A percentile compares a stretch with the other conserved stretches of the same genome.
phyloP scores from a whole-genome alignment of 53 echinoderm and acorn worm species.

The Hippasteria phrygiana region DNA sequence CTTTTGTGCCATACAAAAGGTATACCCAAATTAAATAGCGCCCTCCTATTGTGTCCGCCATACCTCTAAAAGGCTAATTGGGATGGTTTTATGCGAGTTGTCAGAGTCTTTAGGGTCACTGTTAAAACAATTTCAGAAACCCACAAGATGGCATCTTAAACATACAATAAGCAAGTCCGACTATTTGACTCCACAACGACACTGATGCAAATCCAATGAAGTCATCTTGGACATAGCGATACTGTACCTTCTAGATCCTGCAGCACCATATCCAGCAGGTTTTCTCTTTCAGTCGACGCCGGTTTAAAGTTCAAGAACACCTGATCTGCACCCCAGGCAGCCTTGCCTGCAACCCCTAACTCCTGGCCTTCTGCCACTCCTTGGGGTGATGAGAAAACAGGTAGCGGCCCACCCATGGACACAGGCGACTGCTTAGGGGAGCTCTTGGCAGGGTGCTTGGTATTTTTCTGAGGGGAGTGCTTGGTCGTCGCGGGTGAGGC shows the following conservation, averaged over 20 bases:
- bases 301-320: conserved; percentile 71
- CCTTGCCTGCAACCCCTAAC: not conserved
- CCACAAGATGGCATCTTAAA: no score
- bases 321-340: not conserved
- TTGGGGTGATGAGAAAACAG: conserved; percentile 27
- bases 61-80: no score
- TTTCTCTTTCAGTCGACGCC: conserved; percentile 37
- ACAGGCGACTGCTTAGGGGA: conserved; percentile 67
- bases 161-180: no score
- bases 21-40: no score
- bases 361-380: conserved; percentile 10
- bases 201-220: not conserved
- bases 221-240: no score
- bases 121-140: no score
- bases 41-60: no score
- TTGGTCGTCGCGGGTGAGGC: not conserved
- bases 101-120: no score
- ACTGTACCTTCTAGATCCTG: conserved; percentile 97
- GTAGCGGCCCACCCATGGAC: conserved; percentile 40
- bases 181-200: no score
- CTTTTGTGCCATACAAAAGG: no score
- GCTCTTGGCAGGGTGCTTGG: conserved; percentile 3
- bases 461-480: not conserved
- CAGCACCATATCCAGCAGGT: conserved; percentile 79
- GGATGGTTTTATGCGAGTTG: no score